These are phyloP conservation scores for Grallaria varia DNA, from an alignment of 2,113 vertebrate species.

Conservation along the genomic window DNA sequence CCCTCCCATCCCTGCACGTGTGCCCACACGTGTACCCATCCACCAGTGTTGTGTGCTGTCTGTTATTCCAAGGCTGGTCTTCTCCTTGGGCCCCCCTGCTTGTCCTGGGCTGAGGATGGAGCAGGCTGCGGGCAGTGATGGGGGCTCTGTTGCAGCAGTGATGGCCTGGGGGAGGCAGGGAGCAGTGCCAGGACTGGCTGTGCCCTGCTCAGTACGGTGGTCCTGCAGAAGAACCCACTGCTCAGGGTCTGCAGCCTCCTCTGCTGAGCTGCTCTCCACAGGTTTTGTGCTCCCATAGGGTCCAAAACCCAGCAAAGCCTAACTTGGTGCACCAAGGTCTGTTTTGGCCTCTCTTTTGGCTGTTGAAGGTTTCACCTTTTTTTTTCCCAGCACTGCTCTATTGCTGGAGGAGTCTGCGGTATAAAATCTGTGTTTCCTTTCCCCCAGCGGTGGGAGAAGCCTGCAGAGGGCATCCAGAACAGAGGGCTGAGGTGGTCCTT, in stretches of 20 bases:
- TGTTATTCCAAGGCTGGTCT: not conserved
- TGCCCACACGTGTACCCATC: not conserved
- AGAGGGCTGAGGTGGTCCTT: not conserved
- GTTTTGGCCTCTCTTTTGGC: not conserved
- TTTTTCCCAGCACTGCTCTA: not conserved
- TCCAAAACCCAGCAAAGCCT: not conserved
- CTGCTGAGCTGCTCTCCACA: not conserved
- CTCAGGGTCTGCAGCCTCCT: not conserved
- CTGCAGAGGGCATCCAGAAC: not conserved
- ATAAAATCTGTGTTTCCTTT: not conserved
- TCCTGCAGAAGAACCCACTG: not conserved
- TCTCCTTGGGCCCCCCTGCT: not conserved
- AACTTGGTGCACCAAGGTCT: not conserved
- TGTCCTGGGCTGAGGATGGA: not conserved
- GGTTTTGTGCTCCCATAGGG: not conserved
- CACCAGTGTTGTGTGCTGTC: not conserved
- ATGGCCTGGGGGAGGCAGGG: not conserved
- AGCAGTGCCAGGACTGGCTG: not conserved
- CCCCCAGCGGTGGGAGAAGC: not conserved
- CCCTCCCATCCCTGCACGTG: not conserved
- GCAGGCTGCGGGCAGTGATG: not conserved
- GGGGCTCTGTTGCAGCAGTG: not conserved
- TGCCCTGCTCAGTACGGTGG: fast-evolving
- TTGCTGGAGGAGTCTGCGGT: not conserved
- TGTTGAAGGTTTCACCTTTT: not conserved